phyloP scores from a whole-genome alignment of 2,888 invertebrate species.

The Agrotis segetum region DNA sequence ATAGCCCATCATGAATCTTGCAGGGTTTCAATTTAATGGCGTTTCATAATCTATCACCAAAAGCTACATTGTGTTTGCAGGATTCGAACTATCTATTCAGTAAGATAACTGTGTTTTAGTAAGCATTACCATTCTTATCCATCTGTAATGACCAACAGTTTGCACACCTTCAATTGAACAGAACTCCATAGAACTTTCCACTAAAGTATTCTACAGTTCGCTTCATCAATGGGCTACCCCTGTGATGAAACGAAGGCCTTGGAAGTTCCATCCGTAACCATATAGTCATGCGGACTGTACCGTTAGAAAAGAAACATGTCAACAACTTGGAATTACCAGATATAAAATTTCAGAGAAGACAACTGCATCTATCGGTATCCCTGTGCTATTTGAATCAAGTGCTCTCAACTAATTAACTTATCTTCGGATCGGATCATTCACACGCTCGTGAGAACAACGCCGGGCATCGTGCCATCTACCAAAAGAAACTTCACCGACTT shows the following conservation, averaged over 20 bases:
- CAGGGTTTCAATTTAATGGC: background rate
- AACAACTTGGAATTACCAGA: background rate
- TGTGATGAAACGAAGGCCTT: too few relatives aligned
- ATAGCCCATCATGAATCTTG: background rate
- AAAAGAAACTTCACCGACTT: conserved; percentile 57
- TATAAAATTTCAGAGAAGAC: conserved; percentile 14
- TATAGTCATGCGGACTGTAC: background rate
- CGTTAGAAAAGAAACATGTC: background rate
- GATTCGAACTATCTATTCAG: background rate
- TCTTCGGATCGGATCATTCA: conserved; percentile 59
- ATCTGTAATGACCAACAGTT: background rate
- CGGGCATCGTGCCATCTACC: conserved; percentile 62
- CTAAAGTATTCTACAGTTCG: too few relatives aligned
- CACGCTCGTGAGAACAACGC: conserved; percentile 60
- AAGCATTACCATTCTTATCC: background rate
- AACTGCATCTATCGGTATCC: conserved; percentile 31
- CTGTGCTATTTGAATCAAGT: conserved; percentile 46
- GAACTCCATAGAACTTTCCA: background rate
- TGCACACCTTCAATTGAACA: background rate
- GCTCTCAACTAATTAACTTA: conserved; percentile 61
- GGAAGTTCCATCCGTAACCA: too few relatives aligned
- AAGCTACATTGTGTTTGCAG: background rate
- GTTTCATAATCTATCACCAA: background rate
- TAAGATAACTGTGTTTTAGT: background rate
- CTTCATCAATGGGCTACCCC: too few relatives aligned